phyloP scores from a whole-genome alignment of 2,113 vertebrate species.

The Notothenia rossii region DNA sequence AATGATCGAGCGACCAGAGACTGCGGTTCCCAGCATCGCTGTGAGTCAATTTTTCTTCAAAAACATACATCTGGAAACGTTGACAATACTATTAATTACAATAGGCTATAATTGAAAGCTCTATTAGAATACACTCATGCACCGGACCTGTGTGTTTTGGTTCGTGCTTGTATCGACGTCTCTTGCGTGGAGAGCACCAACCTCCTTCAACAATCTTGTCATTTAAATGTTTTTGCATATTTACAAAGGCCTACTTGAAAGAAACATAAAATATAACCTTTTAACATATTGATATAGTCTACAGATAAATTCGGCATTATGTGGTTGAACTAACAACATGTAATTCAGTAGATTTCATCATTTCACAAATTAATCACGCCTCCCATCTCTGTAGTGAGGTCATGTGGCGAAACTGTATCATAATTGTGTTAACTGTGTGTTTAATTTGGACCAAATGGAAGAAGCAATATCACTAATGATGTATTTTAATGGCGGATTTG shows the following conservation, averaged over 20 bases:
- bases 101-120: accelerated
- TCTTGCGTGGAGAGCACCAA: background rate
- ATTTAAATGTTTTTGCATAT: background rate
- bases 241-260: background rate
- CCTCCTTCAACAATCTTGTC: background rate
- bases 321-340: background rate
- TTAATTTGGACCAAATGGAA: background rate
- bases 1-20: slow-evolving; percentile 86
- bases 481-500: background rate
- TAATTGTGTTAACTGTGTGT: no score
- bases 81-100: background rate
- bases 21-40: slow-evolving; percentile 83
- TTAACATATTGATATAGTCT: background rate
- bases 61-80: accelerated
- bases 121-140: background rate
- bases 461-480: no score
- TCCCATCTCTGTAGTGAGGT: background rate
- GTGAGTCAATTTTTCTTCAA: slow-evolving; percentile 70
- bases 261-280: background rate
- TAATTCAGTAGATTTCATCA: background rate
- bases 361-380: slow-evolving; percentile 4
- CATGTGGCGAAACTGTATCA: background rate
- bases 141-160: background rate
- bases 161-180: background rate
- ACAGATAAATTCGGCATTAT: background rate